Evolutionary conservation across 2,113 vertebrate genomes (phyloP).

Genomic region (Esox niger): DNA sequence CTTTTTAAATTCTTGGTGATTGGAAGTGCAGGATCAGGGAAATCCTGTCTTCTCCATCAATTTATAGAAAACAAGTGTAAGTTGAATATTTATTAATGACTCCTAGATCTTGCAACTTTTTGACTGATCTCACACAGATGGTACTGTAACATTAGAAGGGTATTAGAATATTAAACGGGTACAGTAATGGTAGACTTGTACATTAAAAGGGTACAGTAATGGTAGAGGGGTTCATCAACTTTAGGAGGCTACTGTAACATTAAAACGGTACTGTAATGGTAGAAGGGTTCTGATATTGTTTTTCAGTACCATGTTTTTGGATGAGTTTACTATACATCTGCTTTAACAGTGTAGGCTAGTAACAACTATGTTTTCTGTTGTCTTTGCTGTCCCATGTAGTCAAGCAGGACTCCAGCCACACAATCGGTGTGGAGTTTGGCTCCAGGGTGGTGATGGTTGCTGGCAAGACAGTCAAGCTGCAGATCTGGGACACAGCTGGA

Average conservation of each 20-base stretch:
- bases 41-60: conserved; percentile 93
- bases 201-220: too few species aligned
- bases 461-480: conserved; percentile 90
- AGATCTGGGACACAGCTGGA: conserved; percentile 94
- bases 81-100: conserved; percentile 31
- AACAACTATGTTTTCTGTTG: background rate
- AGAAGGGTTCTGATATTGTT: too few species aligned
- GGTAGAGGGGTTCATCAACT: too few species aligned
- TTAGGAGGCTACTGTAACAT: too few species aligned
- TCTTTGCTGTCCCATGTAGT: conserved; percentile 58
- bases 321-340: background rate
- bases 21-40: conserved; percentile 89
- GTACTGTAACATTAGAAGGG: background rate
- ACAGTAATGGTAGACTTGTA: too few species aligned
- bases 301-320: too few species aligned
- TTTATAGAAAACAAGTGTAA: conserved; percentile 96
- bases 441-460: conserved; percentile 89
- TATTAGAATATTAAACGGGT: too few species aligned
- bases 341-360: background rate
- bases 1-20: conserved; percentile 97
- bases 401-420: conserved; percentile 94
- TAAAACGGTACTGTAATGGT: too few species aligned
- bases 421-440: conserved; percentile 92
- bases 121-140: background rate
- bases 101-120: too few species aligned